Evolutionary conservation across 2,113 vertebrate species (phyloP).

Genomic region (Carassius gibelio): DNA sequence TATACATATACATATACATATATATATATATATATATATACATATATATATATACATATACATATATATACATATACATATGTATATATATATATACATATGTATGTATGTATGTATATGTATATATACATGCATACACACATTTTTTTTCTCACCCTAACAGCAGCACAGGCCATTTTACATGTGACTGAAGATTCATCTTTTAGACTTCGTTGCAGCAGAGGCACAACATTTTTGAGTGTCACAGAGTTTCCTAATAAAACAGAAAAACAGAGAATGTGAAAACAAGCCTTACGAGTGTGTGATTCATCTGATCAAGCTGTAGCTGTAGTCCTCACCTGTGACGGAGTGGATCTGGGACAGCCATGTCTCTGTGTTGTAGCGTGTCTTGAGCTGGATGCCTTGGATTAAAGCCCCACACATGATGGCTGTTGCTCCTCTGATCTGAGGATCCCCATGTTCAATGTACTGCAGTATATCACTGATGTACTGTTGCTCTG

Average conservation of each 20-base stretch:
- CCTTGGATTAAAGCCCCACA: slow-evolving; percentile 88
- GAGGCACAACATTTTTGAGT: slow-evolving; percentile 85
- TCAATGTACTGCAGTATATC: slow-evolving; percentile 86
- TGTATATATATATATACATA: too few relatives aligned
- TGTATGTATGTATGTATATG: too few relatives aligned
- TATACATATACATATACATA: too few relatives aligned
- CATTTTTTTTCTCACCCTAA: slow-evolving; percentile 80
- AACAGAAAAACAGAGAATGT: background rate
- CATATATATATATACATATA: too few relatives aligned
- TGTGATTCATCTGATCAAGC: background rate
- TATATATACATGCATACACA: too few relatives aligned
- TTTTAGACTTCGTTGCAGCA: slow-evolving; percentile 84
- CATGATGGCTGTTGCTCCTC: slow-evolving; percentile 91
- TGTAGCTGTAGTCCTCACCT: slow-evolving; percentile 70
- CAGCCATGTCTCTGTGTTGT: slow-evolving; percentile 86
- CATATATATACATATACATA: too few relatives aligned
- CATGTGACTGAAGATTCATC: slow-evolving; percentile 96
- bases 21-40: too few relatives aligned
- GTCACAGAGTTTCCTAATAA: slow-evolving; percentile 84
- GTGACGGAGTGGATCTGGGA: slow-evolving; percentile 78
- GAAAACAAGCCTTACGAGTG: background rate
- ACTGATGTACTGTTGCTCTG: slow-evolving; percentile 91
- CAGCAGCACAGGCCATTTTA: slow-evolving; percentile 91
- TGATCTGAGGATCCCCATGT: slow-evolving; percentile 94
- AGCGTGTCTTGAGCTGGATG: slow-evolving; percentile 86